Evolutionary conservation across 92 coral and sea anemone genomes (phyloP).

Genomic region (Parazoanthus swiftii): DNA sequence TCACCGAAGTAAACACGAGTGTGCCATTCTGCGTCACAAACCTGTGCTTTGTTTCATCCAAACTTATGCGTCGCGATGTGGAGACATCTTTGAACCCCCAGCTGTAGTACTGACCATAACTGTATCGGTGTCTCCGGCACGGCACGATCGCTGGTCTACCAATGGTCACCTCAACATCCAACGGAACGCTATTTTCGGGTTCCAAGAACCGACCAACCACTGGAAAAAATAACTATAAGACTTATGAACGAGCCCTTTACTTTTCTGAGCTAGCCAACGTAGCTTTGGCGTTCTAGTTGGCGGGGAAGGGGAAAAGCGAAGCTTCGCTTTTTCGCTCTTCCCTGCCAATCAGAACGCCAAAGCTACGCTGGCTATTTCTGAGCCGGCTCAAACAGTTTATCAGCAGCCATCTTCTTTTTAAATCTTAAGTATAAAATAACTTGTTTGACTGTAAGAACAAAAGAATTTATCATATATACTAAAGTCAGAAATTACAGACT

Average conservation of each 20-base stretch:
- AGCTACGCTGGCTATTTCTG: no score
- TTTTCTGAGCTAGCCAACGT: not conserved
- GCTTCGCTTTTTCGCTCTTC: no score
- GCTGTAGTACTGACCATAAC: slow-evolving; percentile 31
- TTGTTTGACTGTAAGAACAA: no score
- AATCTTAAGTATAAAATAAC: no score
- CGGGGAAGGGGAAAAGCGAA: no score
- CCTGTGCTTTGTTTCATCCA: slow-evolving; percentile 17
- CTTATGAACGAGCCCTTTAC: not conserved
- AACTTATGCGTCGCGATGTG: not conserved
- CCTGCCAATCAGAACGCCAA: no score
- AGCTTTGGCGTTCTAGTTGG: no score
- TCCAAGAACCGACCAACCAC: not conserved
- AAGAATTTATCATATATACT: no score
- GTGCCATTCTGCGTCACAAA: slow-evolving; percentile 31
- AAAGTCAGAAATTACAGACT: no score
- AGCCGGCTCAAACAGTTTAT: not conserved
- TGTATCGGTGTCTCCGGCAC: slow-evolving; percentile 9
- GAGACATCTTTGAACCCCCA: not conserved
- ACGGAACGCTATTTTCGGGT: no score
- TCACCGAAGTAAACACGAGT: slow-evolving; percentile 20
- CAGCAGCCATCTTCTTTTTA: no score
- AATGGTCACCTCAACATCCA: not conserved
- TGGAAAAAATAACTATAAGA: not conserved
- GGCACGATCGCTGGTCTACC: slow-evolving; percentile 1